A percentile compares a stretch with the other conserved stretches of the same genome.
Conservation (phyloP, 1,140 invertebrate genomes). For the Anoplophora glabripennis region DNA sequence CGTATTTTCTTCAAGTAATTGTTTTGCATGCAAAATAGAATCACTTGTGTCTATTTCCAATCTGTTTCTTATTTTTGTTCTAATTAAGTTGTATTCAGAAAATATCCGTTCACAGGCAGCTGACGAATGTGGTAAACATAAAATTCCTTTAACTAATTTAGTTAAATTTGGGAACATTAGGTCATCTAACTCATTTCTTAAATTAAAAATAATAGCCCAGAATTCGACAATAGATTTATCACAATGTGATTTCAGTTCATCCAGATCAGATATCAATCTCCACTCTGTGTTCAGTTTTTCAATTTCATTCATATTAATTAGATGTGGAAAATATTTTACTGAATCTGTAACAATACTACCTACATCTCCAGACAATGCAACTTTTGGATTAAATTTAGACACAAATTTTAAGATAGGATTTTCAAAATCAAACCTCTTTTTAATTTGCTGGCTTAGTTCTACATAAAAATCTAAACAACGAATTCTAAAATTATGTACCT, state of each 20-base stretch:
- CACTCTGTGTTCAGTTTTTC: neutral
- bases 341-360: neutral
- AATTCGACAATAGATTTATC: neutral
- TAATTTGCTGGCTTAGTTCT: neutral
- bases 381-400: neutral
- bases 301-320: neutral
- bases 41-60: neutral
- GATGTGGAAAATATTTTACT: neutral
- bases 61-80: conserved; percentile 8
- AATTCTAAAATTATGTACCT: neutral
- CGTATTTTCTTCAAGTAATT: neutral
- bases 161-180: conserved; percentile 9
- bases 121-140: conserved; percentile 11
- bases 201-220: neutral
- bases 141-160: neutral
- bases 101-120: conserved; percentile 9
- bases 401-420: neutral
- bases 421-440: neutral
- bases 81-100: conserved; percentile 8
- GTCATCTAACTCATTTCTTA: conserved; percentile 4
- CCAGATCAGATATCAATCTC: neutral
- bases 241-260: neutral
- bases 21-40: conserved; percentile 4
- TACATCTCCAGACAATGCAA: neutral
- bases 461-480: neutral